These are phyloP conservation scores for Cyphomyrus plagiostoma DNA, from an alignment of 2,113 vertebrate species.

Conservation along the genomic window DNA sequence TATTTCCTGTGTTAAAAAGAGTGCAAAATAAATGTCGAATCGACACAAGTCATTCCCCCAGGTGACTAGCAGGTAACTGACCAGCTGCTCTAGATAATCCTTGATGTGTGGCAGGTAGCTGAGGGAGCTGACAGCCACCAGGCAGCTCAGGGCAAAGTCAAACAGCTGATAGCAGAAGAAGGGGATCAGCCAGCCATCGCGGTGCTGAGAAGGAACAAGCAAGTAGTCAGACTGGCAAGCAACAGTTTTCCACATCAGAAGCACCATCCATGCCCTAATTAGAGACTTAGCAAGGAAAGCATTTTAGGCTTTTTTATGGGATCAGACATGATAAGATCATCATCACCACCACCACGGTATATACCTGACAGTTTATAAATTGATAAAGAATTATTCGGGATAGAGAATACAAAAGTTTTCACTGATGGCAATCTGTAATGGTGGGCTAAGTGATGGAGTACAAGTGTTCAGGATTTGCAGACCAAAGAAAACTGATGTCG, in stretches of 20 bases:
- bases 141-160: slow-evolving; percentile 92
- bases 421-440: background rate
- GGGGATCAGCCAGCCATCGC: slow-evolving; percentile 92
- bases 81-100: slow-evolving; percentile 93
- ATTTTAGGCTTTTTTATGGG: background rate
- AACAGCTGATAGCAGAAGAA: slow-evolving; percentile 98
- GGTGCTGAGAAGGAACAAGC: slow-evolving; percentile 63
- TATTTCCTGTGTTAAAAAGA: background rate
- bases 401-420: background rate
- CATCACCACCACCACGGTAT: background rate
- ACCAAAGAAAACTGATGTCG: background rate
- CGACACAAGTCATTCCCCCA: background rate
- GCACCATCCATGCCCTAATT: background rate
- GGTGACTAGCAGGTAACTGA: slow-evolving; percentile 46
- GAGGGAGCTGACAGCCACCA: slow-evolving; percentile 93
- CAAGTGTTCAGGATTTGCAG: background rate
- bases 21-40: background rate
- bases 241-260: background rate
- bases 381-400: background rate
- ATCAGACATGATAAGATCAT: background rate
- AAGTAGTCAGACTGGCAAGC: background rate
- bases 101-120: slow-evolving; percentile 95
- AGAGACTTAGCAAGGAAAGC: background rate
- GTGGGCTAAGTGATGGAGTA: no score
- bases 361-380: background rate